A percentile compares a stretch with the other conserved stretches of the same genome.
These are phyloP conservation scores for crab-eating macaque (Macaca fascicularis) DNA, from an alignment of 2,113 vertebrate species.

Conservation along the genomic window T2T-MFA8v1.1 NC_088389.1:119534501-119535000, in stretches of 20 bases:
- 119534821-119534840: background rate
- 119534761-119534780: background rate
- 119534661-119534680: background rate
- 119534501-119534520: no score
- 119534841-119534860: background rate
- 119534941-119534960: background rate
- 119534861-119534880: background rate
- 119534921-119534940: background rate
- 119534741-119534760: background rate
- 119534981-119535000: background rate
- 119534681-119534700: background rate
- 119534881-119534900: background rate
- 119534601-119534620: no score
- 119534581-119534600: no score
- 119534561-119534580: no score
- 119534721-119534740: background rate
- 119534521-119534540: no score
- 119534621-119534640: background rate
- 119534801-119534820: background rate
- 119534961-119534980: background rate
- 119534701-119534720: background rate
- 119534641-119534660: background rate
- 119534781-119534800: background rate
- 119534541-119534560: no score
- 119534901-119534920: background rate